These are phyloP conservation scores for Desmophyllum pertusum DNA, from an alignment of 92 coral and sea anemone genomes.

Conservation along the genomic window DNA sequence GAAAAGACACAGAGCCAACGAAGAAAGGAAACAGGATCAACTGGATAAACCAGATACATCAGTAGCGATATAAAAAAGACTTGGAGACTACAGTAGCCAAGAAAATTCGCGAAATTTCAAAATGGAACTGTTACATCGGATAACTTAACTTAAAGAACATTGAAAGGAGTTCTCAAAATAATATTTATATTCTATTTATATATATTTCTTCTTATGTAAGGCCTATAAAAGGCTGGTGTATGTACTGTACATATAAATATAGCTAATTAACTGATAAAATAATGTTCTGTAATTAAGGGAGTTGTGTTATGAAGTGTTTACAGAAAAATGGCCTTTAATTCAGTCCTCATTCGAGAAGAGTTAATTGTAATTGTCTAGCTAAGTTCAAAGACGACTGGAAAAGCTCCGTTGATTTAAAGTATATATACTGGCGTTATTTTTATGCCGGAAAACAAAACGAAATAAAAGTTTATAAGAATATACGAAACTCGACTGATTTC, in stretches of 20 bases:
- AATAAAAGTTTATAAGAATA: no score
- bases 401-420: neutral
- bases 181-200: neutral
- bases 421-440: neutral
- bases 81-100: neutral
- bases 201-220: neutral
- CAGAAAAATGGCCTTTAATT: no score
- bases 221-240: neutral
- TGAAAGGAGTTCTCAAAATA: neutral
- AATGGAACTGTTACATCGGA: no score
- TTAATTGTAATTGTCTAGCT: no score
- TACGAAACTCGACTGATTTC: neutral
- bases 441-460: neutral
- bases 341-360: no score
- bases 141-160: neutral
- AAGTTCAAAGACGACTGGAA: neutral
- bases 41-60: conserved; percentile 12
- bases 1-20: conserved; percentile 52
- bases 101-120: neutral
- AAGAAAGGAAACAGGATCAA: conserved; percentile 7
- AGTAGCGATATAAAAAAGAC: neutral
- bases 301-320: no score
- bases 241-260: neutral
- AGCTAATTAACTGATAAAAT: neutral
- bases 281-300: neutral